Evolutionary conservation across 2,797 vertebrate genomes (phyloP), one percentile per base, ranked within the genome.

Genomic region (Dendrocincla tyrannina): DNA sequence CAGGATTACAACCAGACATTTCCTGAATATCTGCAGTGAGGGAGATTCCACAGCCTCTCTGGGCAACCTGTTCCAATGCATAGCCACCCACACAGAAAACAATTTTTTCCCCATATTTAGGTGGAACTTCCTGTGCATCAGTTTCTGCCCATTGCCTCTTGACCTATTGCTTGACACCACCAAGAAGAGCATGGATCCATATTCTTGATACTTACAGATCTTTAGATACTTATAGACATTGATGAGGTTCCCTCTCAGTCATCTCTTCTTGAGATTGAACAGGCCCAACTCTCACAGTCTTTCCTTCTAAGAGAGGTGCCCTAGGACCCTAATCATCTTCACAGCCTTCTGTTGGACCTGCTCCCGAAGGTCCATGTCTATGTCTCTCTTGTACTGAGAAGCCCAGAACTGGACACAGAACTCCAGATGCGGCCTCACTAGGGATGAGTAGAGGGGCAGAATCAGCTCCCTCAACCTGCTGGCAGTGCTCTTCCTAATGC

Each of bases 1-100:
- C 4, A 44, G 32, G 9, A 50, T 44, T 50, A 3, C 0, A 0
- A 17, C 24, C n/a, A 70, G 17, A 33, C 33, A 3, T 1, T 13
- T 83, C 28, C 58, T 46, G 4, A 64, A 9, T 44, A 64, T 52
- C 14, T 58, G n/a, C n/a, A 33, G 24, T 39, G 22, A 44, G 10
- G 41, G 24, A 46, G 3, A 25, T 2, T 33, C 11, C 24, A 39
- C 28, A 64, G 3, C 7, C n/a, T 52, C 17, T 10, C 20, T 70
- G 20, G 24, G 17, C 5, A 37, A 10, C 14, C 32, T 44, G 7
- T 56, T 63, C 37, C 9, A 18, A 4, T 30, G 3, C 5, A 50
- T 0, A 0, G 11, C 44, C 24, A 33, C 8, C 11, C 0, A 2
- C 23, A 63, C 5, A 39, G 17, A 37, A 33, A 83, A 74, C 7